Percentiles rank a stretch among this genome's conserved stretches.
Conservation (phyloP, 2,797 vertebrate genomes). For the Thunnus albacares region DNA sequence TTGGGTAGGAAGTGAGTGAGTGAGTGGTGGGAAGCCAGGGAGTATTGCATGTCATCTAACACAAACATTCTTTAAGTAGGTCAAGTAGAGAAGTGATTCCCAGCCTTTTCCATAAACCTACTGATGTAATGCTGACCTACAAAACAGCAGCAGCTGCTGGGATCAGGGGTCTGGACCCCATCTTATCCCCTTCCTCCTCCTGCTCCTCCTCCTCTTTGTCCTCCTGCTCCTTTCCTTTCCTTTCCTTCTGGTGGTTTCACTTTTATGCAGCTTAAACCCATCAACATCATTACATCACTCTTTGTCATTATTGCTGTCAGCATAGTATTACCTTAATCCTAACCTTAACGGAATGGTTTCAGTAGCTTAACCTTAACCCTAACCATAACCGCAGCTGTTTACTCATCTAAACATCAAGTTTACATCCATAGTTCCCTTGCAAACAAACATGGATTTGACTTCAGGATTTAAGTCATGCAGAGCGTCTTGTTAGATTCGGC, state of each 20-base stretch:
- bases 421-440: not conserved
- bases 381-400: constrained; percentile 33
- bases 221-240: constrained; percentile 2
- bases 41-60: constrained; percentile 78
- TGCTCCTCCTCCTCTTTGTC: constrained; percentile 13
- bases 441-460: constrained; percentile 7
- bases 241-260: not conserved
- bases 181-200: constrained; percentile 41
- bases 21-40: constrained; percentile 70
- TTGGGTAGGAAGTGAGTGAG: constrained; percentile 71
- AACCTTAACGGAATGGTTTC: constrained; percentile 9
- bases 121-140: constrained; percentile 84
- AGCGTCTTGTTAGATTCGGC: not conserved
- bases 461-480: constrained; percentile 14
- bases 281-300: constrained; percentile 23
- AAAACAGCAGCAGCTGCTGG: constrained; percentile 81
- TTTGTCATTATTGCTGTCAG: constrained; percentile 3
- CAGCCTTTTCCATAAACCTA: constrained; percentile 79
- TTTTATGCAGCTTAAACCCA: not conserved
- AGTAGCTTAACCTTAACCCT: constrained; percentile 20
- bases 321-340: constrained; percentile 15
- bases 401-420: constrained; percentile 6
- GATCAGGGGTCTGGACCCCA: constrained; percentile 70
- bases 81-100: constrained; percentile 79
- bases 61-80: constrained; percentile 84